Base-by-base conservation (phyloP, 2,888 invertebrate species). In the Leuctra nigra region DNA sequence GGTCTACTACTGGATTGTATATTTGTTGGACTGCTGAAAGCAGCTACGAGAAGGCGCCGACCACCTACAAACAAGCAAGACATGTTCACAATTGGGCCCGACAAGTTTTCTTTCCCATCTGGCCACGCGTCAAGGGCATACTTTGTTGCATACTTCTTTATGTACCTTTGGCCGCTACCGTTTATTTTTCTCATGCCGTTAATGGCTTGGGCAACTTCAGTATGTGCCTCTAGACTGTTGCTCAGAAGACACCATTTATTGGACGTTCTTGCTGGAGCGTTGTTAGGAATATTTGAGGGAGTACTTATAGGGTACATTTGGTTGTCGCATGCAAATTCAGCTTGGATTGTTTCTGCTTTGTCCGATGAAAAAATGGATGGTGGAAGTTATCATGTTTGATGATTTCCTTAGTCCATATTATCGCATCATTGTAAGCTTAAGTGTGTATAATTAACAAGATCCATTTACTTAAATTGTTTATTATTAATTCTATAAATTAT, bases 41-140 rank as follows among this genome's bases (percentile, higher is more conserved):
- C 93, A 0, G 70, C 81, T 54, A 81, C 85, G 4, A 77, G 93
- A 60, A 76, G 96, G 66, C 77, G 86, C 63, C 77, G 96, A 25
- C 95, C 95, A 0, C 67, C 75, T 0, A 76, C 78, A 20, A 82
- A 83, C 67, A 73, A 75, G 59, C 81, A 81, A 63, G 87, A 90
- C 68, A 78, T 85, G 62, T 72, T 86, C 59, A 74, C 74, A 2
- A 62, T 91, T 18, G 89, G 91, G 0, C 87, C 93, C 0, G 95
- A 95, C 71, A 87, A 91, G 66, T 97, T 85, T 70, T 84, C 87
- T 48, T 98, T 98, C 70, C 98, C 97, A 11, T 97, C 96, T 0
- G 96, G 96, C 0, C 97, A 98, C 71, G 84, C 92, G 1, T 92
- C 95, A 23, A 75, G 97, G 63, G 83, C 91, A 0, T 79, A 86